These are phyloP conservation scores for Oncorhynchus keta DNA, from an alignment of 2,113 vertebrate species.

Conservation along the genomic window DNA sequence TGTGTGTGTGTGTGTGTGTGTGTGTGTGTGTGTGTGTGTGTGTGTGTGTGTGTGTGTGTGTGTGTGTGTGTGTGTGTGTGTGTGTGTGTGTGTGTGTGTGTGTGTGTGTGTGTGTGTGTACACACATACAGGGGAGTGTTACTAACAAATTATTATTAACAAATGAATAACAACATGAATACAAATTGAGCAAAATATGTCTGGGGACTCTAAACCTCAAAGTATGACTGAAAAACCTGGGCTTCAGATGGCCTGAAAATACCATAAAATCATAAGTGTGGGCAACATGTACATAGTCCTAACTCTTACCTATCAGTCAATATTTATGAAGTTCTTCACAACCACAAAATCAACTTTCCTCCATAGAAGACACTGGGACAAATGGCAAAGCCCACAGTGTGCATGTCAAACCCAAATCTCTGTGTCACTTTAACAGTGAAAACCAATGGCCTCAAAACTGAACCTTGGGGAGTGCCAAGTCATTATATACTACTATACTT, in stretches of 20 bases:
- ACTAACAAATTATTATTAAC: no score
- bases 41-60: slow-evolving; percentile 2
- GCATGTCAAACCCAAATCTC: neutral
- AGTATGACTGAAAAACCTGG: neutral
- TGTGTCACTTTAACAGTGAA: neutral
- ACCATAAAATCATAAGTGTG: neutral
- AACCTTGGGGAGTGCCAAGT: neutral
- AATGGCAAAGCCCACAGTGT: neutral
- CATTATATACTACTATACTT: neutral
- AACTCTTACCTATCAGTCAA: neutral
- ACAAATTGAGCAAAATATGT: no score
- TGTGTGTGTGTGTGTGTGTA: slow-evolving; percentile 12
- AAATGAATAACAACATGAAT: no score
- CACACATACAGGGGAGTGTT: no score
- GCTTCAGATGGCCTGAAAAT: neutral
- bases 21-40: slow-evolving; percentile 16
- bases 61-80: no score
- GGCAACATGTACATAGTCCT: neutral
- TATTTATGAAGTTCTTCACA: neutral
- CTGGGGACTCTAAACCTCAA: no score
- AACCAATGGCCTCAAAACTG: neutral
- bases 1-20: neutral
- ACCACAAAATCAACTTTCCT: neutral
- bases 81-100: slow-evolving; percentile 22
- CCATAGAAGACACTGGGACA: neutral